Conservation (phyloP, 2,797 vertebrate genomes). For the Sebastes oblongus region DNA sequence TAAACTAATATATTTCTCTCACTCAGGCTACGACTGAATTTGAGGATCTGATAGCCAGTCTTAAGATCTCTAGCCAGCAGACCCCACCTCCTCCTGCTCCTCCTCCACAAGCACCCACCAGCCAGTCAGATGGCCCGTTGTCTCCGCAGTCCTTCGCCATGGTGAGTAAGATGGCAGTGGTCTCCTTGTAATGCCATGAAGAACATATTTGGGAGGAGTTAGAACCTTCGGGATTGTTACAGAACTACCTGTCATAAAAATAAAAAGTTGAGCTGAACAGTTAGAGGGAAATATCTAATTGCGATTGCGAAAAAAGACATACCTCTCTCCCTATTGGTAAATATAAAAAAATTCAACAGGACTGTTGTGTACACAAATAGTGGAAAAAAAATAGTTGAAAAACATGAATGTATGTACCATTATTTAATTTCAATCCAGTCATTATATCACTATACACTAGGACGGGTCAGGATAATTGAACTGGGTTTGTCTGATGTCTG, state of each 20-base stretch:
- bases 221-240: background rate
- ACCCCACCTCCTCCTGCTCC: conserved; percentile 58
- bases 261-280: too few species aligned
- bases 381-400: too few species aligned
- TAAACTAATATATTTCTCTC: background rate
- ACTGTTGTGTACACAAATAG: too few species aligned
- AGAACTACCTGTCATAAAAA: background rate
- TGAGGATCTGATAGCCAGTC: conserved; percentile 89
- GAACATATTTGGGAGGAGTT: background rate
- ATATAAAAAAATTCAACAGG: background rate
- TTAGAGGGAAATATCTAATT: too few species aligned
- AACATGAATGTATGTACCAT: background rate
- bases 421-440: background rate
- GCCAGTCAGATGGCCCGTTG: conserved; percentile 85
- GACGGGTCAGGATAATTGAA: background rate
- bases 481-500: background rate
- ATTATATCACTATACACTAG: too few species aligned
- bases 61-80: conserved; percentile 86
- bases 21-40: conserved; percentile 79
- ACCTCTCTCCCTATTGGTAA: too few species aligned
- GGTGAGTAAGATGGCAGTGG: conserved; percentile 72
- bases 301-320: too few species aligned
- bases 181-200: background rate
- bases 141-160: conserved; percentile 97
- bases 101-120: conserved; percentile 60